Base-by-base conservation (phyloP, 2,797 vertebrate genomes). In the Hemibagrus guttatus region DNA sequence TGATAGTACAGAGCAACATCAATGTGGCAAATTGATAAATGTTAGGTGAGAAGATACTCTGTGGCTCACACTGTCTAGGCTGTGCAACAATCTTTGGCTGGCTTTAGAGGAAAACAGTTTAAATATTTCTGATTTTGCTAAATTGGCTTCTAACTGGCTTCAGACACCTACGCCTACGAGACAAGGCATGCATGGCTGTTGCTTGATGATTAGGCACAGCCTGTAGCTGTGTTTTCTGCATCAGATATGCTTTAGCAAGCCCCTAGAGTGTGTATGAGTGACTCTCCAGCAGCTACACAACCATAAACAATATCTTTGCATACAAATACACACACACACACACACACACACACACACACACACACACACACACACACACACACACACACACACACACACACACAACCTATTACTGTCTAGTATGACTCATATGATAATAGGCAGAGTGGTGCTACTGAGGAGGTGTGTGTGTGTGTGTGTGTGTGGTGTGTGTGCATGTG, bases 371-470 rank as follows among this genome's bases (percentile, higher is more conserved):
- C 8, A 17, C 42, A 68, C 80, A 64, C 64, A 76, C 72, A 78
- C 61, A 78, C 61, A 85, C 84, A 79, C 75, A 72, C 56, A 61
- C 56, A 64, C 75, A 78, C 52, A 81, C 56, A 58, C 61, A 61
- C 72, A 72, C 5, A 79, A 16, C 17, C 16, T 8, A 46, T 76
- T 35, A 56, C 52, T 21, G 31, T 80, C 35, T 72, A 56, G 49
- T 87, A 78, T 87, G 86, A 84, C 49, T 87, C 72, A 84, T 78
- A 78, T 61, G 46, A 21, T 39, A 83, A 13, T 61, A 83, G 85
- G 83, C 21, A 75, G 56, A 74, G 58, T 82, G 71, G 49, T 39
- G n/a, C 39, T 63, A 81, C 39, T 31, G 78, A 79, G 46, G 19
- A 2, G 59, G 21, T 54, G 35, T 26, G 14, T 63, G 7, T n/a